Conservation (phyloP, 2,888 invertebrate genomes). For the Copidosoma aretas region DNA sequence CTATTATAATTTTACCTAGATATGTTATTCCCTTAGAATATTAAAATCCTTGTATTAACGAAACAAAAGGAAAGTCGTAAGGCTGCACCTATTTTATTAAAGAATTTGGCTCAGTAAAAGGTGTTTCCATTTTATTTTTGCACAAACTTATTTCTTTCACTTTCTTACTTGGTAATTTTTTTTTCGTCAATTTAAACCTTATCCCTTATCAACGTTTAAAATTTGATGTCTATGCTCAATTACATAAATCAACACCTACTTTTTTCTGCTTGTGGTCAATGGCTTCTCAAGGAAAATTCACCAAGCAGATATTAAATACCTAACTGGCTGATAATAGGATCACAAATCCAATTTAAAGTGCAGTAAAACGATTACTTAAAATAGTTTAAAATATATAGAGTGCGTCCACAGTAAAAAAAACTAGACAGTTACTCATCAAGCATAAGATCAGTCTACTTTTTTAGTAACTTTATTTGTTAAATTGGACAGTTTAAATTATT, state of each 20-base stretch:
- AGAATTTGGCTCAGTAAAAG: not conserved
- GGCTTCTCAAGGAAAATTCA: conserved; percentile 32
- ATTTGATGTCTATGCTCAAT: conserved; percentile 19
- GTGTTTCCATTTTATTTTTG: conserved; percentile 2
- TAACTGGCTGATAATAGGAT: conserved; percentile 44
- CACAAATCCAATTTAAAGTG: conserved; percentile 46
- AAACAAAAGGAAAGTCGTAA: conserved; percentile 19
- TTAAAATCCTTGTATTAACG: conserved; percentile 6
- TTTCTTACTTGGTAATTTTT: too few relatives aligned
- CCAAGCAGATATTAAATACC: conserved; percentile 26
- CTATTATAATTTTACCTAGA: conserved; percentile 10
- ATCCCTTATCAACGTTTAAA: not conserved
- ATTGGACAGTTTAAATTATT: not conserved
- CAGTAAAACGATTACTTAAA: conserved; percentile 37
- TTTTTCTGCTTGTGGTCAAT: conserved; percentile 30
- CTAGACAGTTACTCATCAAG: conserved; percentile 20
- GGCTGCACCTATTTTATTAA: conserved; percentile 2
- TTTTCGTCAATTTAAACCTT: not conserved
- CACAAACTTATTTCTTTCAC: conserved; percentile 6
- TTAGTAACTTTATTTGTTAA: not conserved
- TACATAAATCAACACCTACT: conserved; percentile 32
- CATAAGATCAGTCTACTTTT: not conserved
- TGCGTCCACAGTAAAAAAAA: conserved; percentile 21
- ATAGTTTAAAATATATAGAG: conserved; percentile 35
- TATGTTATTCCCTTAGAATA: conserved; percentile 13